phyloP scores from a whole-genome alignment of 2,113 vertebrate genomes.

The Tauraco erythrolophus region DNA sequence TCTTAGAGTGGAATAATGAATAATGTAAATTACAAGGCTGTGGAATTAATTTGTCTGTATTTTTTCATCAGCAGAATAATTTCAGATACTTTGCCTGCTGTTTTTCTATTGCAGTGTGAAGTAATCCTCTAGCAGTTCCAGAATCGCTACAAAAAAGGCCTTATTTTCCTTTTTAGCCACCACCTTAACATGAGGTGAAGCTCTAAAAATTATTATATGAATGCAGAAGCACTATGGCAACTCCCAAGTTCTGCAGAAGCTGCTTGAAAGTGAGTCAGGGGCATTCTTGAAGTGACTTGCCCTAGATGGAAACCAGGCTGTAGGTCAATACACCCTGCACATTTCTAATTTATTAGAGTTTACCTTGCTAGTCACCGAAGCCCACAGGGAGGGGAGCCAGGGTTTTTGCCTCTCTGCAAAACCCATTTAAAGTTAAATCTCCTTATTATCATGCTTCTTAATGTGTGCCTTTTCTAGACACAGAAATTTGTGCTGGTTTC shows the following conservation, averaged over 20 bases:
- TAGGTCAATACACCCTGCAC: neutral
- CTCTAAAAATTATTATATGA: neutral
- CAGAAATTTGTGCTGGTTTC: neutral
- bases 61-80: neutral
- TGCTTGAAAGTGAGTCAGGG: neutral
- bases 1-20: neutral
- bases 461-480: neutral
- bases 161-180: neutral
- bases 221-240: neutral
- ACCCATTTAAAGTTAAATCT: neutral
- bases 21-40: neutral
- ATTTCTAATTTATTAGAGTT: neutral
- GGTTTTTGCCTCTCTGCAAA: constrained; percentile 3
- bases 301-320: neutral
- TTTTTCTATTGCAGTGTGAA: neutral
- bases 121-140: neutral
- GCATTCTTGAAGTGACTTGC: neutral
- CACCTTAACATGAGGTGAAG: neutral
- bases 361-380: constrained; percentile 15
- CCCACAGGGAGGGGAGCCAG: neutral
- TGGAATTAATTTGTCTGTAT: neutral
- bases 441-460: neutral
- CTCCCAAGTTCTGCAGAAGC: neutral
- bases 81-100: neutral
- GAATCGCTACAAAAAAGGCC: neutral